phyloP scores from a whole-genome alignment of 2,888 invertebrate species.

The Heliconius ethilla region DNA sequence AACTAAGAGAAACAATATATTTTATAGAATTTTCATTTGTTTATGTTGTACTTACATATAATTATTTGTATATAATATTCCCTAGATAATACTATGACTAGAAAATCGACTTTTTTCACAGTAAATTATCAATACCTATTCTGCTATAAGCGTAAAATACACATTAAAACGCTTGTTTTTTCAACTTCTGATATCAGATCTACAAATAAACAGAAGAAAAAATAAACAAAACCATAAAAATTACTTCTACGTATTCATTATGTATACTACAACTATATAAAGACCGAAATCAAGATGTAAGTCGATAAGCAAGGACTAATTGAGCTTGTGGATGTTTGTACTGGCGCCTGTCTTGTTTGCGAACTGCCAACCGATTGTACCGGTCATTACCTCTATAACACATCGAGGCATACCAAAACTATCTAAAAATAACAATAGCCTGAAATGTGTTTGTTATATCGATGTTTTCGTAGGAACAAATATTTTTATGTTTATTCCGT shows the following conservation, averaged over 20 bases:
- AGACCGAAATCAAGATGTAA: slow-evolving; percentile 21
- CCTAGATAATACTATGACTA: too few relatives aligned
- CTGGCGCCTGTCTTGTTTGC: slow-evolving; percentile 53
- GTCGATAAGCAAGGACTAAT: slow-evolving; percentile 37
- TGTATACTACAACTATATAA: not conserved
- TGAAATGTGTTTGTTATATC: slow-evolving; percentile 17
- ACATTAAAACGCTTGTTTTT: not conserved
- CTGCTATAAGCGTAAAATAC: not conserved
- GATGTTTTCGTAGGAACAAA: slow-evolving; percentile 6
- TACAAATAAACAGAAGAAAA: not conserved
- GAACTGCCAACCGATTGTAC: slow-evolving; percentile 57
- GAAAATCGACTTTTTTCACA: too few relatives aligned
- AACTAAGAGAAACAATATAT: too few relatives aligned
- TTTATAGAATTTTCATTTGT: too few relatives aligned
- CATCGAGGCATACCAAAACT: not conserved
- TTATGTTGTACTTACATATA: too few relatives aligned
- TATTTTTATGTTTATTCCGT: not conserved
- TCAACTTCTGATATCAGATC: too few relatives aligned
- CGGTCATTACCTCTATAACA: slow-evolving; percentile 49
- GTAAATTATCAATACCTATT: too few relatives aligned
- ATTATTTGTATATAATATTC: too few relatives aligned
- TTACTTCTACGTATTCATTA: not conserved
- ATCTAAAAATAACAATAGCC: slow-evolving; percentile 13
- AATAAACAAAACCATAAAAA: not conserved
- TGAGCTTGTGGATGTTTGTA: slow-evolving; percentile 39